These are phyloP conservation scores for Berghia stephanieae DNA, from an alignment of 1,140 invertebrate genomes.

Conservation along the genomic window DNA sequence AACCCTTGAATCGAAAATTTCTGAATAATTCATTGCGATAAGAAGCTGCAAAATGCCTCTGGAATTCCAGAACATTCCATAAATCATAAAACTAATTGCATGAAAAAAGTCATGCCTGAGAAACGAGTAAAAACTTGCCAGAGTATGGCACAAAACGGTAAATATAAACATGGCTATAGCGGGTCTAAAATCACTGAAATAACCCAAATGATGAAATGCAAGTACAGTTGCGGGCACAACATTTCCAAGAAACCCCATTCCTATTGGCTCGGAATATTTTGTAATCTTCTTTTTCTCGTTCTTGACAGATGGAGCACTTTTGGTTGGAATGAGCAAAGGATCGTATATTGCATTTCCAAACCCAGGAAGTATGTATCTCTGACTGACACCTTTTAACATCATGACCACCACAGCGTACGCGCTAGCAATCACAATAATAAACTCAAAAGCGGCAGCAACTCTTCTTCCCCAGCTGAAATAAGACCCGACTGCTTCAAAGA, in stretches of 20 bases:
- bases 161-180: constrained; percentile 47
- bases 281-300: constrained; percentile 55
- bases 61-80: constrained; percentile 49
- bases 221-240: constrained; percentile 46
- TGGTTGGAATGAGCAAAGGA: constrained; percentile 44
- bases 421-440: constrained; percentile 49
- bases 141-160: constrained; percentile 43
- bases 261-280: constrained; percentile 55
- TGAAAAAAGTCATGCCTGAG: constrained; percentile 52
- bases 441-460: constrained; percentile 53
- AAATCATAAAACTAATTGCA: constrained; percentile 43
- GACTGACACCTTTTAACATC: constrained; percentile 55
- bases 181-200: constrained; percentile 45
- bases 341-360: constrained; percentile 55
- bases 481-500: constrained; percentile 50
- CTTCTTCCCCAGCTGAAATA: constrained; percentile 47
- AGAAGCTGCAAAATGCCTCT: constrained; percentile 38
- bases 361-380: constrained; percentile 52
- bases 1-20: constrained; percentile 22
- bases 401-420: constrained; percentile 55
- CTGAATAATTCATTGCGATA: constrained; percentile 32
- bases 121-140: constrained; percentile 52
- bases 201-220: constrained; percentile 50
- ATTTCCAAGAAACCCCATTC: constrained; percentile 54
- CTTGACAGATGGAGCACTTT: constrained; percentile 32